A percentile compares a stretch with the other conserved stretches of the same genome.
These are phyloP conservation scores for Harpagoxenus sublaevis DNA, from an alignment of 2,888 invertebrate species.

Conservation along the genomic window DNA sequence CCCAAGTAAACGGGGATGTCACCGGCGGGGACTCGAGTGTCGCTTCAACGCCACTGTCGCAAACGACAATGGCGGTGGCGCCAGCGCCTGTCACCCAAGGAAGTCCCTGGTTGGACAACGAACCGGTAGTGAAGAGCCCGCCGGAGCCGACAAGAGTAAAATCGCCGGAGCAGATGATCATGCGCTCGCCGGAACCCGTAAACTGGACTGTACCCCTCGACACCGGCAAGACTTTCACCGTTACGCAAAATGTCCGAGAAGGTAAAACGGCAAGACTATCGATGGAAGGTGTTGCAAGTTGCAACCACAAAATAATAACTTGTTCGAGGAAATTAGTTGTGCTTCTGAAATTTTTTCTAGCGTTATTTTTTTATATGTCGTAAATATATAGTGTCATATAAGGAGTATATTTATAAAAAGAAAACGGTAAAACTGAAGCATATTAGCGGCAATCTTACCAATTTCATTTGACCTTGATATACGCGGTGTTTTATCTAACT, in stretches of 20 bases:
- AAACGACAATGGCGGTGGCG: slow-evolving; percentile 86
- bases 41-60: slow-evolving; percentile 87
- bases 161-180: slow-evolving; percentile 96
- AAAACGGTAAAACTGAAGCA: too few relatives aligned
- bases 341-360: too few relatives aligned
- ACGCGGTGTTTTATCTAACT: too few relatives aligned
- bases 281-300: not conserved
- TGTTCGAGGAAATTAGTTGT: not conserved
- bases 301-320: not conserved
- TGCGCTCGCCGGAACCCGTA: slow-evolving; percentile 97
- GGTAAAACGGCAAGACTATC: slow-evolving; percentile 85
- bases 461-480: too few relatives aligned
- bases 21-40: slow-evolving; percentile 81
- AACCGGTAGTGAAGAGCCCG: slow-evolving; percentile 95
- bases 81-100: slow-evolving; percentile 88
- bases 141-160: slow-evolving; percentile 97
- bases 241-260: slow-evolving; percentile 96
- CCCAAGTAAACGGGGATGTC: slow-evolving; percentile 83
- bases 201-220: slow-evolving; percentile 98
- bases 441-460: too few relatives aligned
- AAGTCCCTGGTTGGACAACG: slow-evolving; percentile 86
- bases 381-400: too few relatives aligned
- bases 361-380: not conserved
- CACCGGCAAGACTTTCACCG: slow-evolving; percentile 97
- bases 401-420: too few relatives aligned